Evolutionary conservation across 1,140 invertebrate genomes (phyloP).

Genomic region (Nephila pilipes): DNA sequence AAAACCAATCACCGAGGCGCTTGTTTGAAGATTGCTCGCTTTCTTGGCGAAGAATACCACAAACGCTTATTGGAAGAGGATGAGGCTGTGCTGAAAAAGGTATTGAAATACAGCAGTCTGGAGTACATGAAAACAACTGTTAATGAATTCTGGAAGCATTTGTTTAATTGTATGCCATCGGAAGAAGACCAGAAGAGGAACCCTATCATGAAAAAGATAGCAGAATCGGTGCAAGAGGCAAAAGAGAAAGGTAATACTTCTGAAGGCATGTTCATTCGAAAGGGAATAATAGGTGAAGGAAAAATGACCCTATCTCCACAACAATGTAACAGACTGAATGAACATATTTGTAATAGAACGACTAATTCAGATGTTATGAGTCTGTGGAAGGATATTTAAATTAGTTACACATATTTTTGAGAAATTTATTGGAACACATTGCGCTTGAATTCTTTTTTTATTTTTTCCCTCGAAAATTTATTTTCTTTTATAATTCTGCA

Average conservation of each 20-base stretch:
- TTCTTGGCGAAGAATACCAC: slow-evolving; percentile 80
- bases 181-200: not conserved
- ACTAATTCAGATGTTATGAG: not conserved
- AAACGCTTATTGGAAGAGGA: slow-evolving; percentile 78
- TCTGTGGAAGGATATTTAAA: not conserved
- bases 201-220: slow-evolving; percentile 80
- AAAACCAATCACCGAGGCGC: slow-evolving; percentile 80
- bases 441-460: no score
- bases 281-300: slow-evolving; percentile 82
- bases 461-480: no score
- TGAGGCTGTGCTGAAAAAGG: slow-evolving; percentile 78
- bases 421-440: no score
- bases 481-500: no score
- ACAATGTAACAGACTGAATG: slow-evolving; percentile 81
- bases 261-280: slow-evolving; percentile 78
- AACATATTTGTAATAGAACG: slow-evolving; percentile 77
- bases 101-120: slow-evolving; percentile 82
- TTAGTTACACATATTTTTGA: no score
- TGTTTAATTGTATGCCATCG: not conserved
- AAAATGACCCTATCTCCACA: slow-evolving; percentile 81
- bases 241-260: slow-evolving; percentile 80
- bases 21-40: slow-evolving; percentile 81
- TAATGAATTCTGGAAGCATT: slow-evolving; percentile 13
- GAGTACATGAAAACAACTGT: slow-evolving; percentile 82
- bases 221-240: slow-evolving; percentile 81